Evolutionary conservation across 2,113 vertebrate species (phyloP), one percentile per base, ranked within the genome.

Genomic region (Loxodonta africana): DNA sequence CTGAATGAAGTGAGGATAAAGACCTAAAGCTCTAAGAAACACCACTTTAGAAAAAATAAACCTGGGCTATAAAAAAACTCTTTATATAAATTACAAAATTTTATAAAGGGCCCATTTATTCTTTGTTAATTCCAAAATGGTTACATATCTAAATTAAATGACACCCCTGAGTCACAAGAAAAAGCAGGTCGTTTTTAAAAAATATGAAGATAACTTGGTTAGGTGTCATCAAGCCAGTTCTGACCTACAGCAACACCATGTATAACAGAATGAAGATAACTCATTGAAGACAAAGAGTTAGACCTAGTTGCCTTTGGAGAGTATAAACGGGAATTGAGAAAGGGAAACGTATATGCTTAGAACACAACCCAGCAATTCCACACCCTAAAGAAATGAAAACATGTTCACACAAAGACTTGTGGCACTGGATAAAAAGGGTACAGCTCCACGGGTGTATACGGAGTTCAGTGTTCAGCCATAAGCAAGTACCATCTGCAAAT

Each of bases 121-220:
- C 69, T 90, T 60, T 28, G 87, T 37, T 94, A 94, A 88, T 78
- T 77, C 46, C 4, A 57, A 91, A 89, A 86, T 77, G 86, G 21
- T 65, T 48, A 30, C 51, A 30, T 62, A 69, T 63, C 12, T 94
- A 91, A 73, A 88, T 82, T 91, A 94, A 78, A 63, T 73, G 46
- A 67, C 3, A 51, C 10, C 76, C 6, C 26, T 28, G 63, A 46
- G 26, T 82, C 41, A 53, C 28, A 77, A 86, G 57, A 82, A 94
- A 76, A 85, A 77, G 10, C 23, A 60, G 62, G 33, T 15, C 63
- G n/a, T 78, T 91, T 90, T 78, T 60, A 88, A 88, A 63, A 41
- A 80, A 74, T 48, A 48, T 18, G 18, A 73, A 41, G 63, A 46
- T 51, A 93, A 44, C 18, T 21, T 80, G 26, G 53, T 57, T 57